Evolutionary conservation across 2,888 invertebrate genomes (phyloP), one percentile per base, ranked within the genome.

Genomic region (Caenorhabditis sp.): DNA sequence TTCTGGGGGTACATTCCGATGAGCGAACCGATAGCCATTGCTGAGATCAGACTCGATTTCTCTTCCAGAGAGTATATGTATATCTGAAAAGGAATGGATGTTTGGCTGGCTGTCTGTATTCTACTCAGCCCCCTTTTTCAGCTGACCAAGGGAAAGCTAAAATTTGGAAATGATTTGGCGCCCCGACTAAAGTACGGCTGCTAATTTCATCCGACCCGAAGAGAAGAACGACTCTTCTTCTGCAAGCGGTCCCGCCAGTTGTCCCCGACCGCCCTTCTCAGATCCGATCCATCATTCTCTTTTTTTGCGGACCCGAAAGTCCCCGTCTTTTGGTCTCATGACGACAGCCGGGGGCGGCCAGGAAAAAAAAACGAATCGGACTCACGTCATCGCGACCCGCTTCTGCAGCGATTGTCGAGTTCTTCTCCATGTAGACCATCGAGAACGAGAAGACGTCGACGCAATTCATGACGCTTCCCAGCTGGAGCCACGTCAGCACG

Each of bases 1-100:
- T 78, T 81, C 55, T 78, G 78, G 7, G 80, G 78, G 52, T 81
- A 81, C 80, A 81, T 78, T 53, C 80, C 80, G 13, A 81, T 78
- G 6, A 81, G 76, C 0, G 76, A 76, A 8, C 80, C 80, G 8
- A 81, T 76, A 9, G 80, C 80, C 78, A 78, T 81, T 2, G 74
- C 73, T 17, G 80, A 78, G 53, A 81, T 76, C 27, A 81, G 62
- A 26, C 53, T 72, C 13, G 78, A 73, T 45, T 81, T 81, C 61
- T 81, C 78, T 46, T 70, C 76, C n/a, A 78, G 26, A 20, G 56
- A 45, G 56, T 81, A 81, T 30, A 78, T 71, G 59, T 78, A 78
- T n/a, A 73, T 58, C 78, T 78, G 63, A 27, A 78, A 68, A 41
- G 35, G 11, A 24, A 11, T 13, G 13, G 22, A 2, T 46, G 11